Evolutionary conservation across 2,113 vertebrate genomes (phyloP), one percentile per base, ranked within the genome.

Genomic region (Eulemur macaco): DNA sequence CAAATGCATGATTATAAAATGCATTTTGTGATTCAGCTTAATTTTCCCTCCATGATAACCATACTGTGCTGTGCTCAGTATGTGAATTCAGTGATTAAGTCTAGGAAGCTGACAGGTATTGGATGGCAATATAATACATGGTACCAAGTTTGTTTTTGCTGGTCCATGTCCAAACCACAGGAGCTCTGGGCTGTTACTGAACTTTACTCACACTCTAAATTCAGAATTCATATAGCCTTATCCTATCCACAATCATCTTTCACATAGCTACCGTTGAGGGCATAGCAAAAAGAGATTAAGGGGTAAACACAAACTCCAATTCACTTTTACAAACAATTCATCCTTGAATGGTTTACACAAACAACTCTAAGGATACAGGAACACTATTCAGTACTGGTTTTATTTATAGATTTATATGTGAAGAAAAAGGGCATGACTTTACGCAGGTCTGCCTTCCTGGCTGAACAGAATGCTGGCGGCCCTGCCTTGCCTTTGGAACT

Each of bases 371-470:
- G 56, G 47, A 60, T 12, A 50, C 39, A 58, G 58, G 8, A 39
- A 91, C 37, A 66, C 45, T 39, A 29, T 37, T 85, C 27, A 27
- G 37, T 31, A 25, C 64, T 63, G 81, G 39, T n/a, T 64, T 88
- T 86, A 84, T 20, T 90, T 71, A 86, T 1, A 80, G n/a, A 71
- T 92, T n/a, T 27, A 8, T 6, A 52, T 1, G 37, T 64, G 95
- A 94, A 80, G 87, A 56, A 69, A 88, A 96, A 47, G 74, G 6
- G 37, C 42, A 39, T 84, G 45, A 50, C 21, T 73, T 10, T 64
- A 21, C 85, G 27, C 31, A 29, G 9, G 50, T 1, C 66, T 90
- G 45, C 66, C 68, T 95, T 97, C 31, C 29, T 52, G 34, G 56
- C 47, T 42, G 39, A 4, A 12, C 6, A 4, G 34, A 52, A 47